These are phyloP conservation scores for Paraescarpia echinospica DNA, from an alignment of 1,140 invertebrate genomes.

Conservation along the genomic window DNA sequence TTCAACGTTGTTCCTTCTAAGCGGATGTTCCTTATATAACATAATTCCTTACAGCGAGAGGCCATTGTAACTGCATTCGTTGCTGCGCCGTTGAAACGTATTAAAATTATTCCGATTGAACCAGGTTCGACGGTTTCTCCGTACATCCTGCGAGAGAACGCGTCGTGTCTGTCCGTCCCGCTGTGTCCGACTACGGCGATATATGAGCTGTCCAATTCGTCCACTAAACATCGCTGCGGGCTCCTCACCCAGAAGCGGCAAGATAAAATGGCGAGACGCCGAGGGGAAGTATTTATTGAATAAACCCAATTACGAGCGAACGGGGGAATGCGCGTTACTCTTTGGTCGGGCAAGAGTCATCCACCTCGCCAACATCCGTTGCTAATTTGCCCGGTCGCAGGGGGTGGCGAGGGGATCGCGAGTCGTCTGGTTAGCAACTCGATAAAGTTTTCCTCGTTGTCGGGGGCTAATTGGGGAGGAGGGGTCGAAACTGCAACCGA, in stretches of 20 bases:
- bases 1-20: too few species aligned
- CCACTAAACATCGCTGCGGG: background rate
- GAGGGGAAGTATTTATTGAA: background rate
- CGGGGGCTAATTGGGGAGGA: background rate
- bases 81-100: too few species aligned
- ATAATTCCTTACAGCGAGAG: too few species aligned
- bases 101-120: too few species aligned
- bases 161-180: background rate
- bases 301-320: background rate
- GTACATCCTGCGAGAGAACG: background rate
- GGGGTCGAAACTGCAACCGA: slow-evolving; percentile 1
- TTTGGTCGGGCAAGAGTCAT: background rate
- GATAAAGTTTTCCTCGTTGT: background rate
- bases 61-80: too few species aligned
- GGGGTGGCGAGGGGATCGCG: background rate
- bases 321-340: background rate
- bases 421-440: background rate
- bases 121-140: too few species aligned
- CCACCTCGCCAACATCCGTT: background rate
- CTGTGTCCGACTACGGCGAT: background rate
- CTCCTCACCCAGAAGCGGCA: background rate
- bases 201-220: background rate
- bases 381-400: background rate
- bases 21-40: too few species aligned
- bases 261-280: background rate